These are phyloP conservation scores for Boleophthalmus pectinirostris DNA, from an alignment of 2,113 vertebrate species.

Conservation along the genomic window DNA sequence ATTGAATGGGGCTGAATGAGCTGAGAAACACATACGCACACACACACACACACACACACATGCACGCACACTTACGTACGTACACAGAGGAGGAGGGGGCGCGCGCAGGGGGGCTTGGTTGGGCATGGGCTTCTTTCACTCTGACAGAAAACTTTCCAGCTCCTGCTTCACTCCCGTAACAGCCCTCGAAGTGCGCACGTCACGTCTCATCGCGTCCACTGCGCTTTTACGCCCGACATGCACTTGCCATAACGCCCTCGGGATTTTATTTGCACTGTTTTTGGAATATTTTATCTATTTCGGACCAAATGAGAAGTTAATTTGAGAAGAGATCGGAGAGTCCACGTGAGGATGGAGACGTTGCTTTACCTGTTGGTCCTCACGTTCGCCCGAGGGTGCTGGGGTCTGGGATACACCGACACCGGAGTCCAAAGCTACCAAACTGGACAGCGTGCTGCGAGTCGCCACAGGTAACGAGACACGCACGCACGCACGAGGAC, in stretches of 20 bases:
- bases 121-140: slow-evolving; percentile 1
- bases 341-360: slow-evolving; percentile 57
- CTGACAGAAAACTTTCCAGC: slow-evolving; percentile 52
- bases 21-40: background rate
- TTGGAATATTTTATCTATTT: slow-evolving; percentile 1
- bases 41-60: background rate
- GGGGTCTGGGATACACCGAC: slow-evolving; percentile 63
- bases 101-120: background rate
- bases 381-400: slow-evolving; percentile 24
- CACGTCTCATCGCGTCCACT: background rate
- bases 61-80: background rate
- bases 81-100: background rate
- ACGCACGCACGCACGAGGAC: too few species aligned
- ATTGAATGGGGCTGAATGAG: background rate
- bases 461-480: slow-evolving; percentile 74
- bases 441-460: slow-evolving; percentile 67
- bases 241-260: background rate
- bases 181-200: slow-evolving; percentile 1
- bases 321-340: background rate
- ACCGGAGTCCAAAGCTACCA: slow-evolving; percentile 50
- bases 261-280: background rate
- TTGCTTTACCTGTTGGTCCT: slow-evolving; percentile 54
- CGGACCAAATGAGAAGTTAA: slow-evolving; percentile 17
- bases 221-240: background rate
- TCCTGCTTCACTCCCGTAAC: slow-evolving; percentile 1